A percentile compares a stretch with the other conserved stretches of the same genome.
phyloP scores from a whole-genome alignment of 2,113 vertebrate genomes.

The sheep (Ovis aries) region DNA sequence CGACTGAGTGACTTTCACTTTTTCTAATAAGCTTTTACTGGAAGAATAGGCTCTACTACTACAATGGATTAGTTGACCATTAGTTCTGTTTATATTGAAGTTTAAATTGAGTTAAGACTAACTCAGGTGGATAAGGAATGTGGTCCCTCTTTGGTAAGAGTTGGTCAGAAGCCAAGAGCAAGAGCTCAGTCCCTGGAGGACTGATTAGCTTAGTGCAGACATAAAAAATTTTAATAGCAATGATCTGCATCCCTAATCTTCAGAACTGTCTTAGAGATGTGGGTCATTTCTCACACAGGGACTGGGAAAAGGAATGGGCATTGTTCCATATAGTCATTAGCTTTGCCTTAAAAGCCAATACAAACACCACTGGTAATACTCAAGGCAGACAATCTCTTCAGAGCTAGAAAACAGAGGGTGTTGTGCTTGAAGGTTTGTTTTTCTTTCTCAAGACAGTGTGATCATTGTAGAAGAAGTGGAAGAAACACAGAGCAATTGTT shows the following conservation, averaged over 20 bases:
- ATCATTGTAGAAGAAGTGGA: neutral
- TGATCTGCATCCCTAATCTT: neutral
- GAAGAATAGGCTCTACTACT: neutral
- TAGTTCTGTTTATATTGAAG: neutral
- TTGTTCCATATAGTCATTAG: neutral
- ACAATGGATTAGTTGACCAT: neutral
- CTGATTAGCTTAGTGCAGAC: constrained; percentile 16
- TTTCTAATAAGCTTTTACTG: neutral
- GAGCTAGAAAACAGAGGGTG: neutral
- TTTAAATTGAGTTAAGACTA: constrained; percentile 17
- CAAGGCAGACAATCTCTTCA: neutral
- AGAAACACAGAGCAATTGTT: neutral
- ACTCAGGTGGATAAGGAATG: neutral
- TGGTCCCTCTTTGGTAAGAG: neutral
- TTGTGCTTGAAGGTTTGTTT: neutral
- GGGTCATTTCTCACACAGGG: neutral
- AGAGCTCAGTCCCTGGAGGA: neutral
- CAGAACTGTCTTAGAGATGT: neutral
- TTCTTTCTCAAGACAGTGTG: neutral
- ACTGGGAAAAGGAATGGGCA: neutral
- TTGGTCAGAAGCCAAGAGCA: constrained; percentile 33
- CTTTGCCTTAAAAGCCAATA: neutral
- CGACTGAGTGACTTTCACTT: neutral
- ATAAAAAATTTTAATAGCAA: neutral
- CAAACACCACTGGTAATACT: neutral